Base-by-base conservation (phyloP, 2,888 invertebrate species). In the Eupithecia tripunctaria region DNA sequence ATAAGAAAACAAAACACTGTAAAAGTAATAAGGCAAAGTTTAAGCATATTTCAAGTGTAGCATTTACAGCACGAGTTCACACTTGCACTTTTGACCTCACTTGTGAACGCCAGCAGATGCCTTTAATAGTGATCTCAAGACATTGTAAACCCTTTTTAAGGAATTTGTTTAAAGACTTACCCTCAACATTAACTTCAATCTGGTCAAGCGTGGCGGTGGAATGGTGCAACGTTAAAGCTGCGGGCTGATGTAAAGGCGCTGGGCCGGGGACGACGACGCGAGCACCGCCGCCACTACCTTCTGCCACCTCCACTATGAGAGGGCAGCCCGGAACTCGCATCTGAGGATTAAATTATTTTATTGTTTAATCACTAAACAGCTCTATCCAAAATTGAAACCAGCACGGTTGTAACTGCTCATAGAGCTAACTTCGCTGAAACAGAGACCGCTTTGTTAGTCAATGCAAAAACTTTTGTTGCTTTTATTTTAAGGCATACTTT, bases 151-250 rank as follows among this genome's bases (percentile, higher is more conserved):
- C n/a, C 12, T 51, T 25, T 2, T 4, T 25, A 25, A 56, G 56
- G 25, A 56, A 18, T 18, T 18, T 8, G 18, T 60, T n/a, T 51
- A 47, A n/a, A n/a, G 8, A 75, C 95, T 95, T 95, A 98, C 98
- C 98, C 97, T 99, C 98, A 93, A 99, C 98, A 95, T 98, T 98
- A 88, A 99, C 98, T 95, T 98, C 98, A 84, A 98, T 97, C 92
- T 98, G 98, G 89, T 98, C 98, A 82, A 98, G 96, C 85, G 97
- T 97, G 89, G 98, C 98, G 84, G 98, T 97, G 78, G 97, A 96
- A 91, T 97, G 97, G 90, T 97, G 97, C 85, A 97, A 95, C 71
- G 96, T 95, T 82, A 97, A 95, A 43, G 96, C 96, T 76, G 96
- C 96, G 15, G 96, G 95, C 84, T 96, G 95, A 84, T 96, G 96